Conservation (phyloP, 1,140 invertebrate species). For the Xylocopa sonorina region DNA sequence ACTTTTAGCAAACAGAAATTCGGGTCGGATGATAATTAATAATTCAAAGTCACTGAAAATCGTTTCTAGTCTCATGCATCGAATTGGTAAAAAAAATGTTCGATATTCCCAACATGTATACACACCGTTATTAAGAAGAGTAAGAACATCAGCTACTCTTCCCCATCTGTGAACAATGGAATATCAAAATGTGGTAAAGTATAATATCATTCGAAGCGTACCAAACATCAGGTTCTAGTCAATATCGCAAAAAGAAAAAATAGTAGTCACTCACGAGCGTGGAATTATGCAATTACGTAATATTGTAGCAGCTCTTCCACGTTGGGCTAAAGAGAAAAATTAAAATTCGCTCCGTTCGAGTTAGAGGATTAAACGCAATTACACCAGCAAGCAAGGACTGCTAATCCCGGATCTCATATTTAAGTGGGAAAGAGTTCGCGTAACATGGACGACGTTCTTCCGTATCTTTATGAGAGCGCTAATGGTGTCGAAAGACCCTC, state of each 20-base stretch:
- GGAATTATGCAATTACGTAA: not conserved
- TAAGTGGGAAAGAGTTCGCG: slow-evolving; percentile 64
- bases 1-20: not conserved
- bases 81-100: not conserved
- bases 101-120: not conserved
- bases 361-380: slow-evolving; percentile 17
- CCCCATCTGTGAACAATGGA: too few species aligned
- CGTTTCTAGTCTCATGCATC: not conserved
- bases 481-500: slow-evolving; percentile 74
- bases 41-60: not conserved
- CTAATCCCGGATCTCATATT: slow-evolving; percentile 63
- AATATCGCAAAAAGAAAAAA: not conserved
- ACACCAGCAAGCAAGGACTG: not conserved
- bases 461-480: slow-evolving; percentile 70
- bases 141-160: too few species aligned
- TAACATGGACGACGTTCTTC: slow-evolving; percentile 56
- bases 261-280: too few species aligned
- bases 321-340: not conserved
- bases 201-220: too few species aligned
- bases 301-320: not conserved
- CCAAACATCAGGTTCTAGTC: too few species aligned
- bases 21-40: not conserved
- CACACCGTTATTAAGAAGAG: too few species aligned
- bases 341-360: not conserved
- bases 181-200: too few species aligned